phyloP scores from a whole-genome alignment of 2,888 invertebrate genomes.

The Cheilosia variabilis region DNA sequence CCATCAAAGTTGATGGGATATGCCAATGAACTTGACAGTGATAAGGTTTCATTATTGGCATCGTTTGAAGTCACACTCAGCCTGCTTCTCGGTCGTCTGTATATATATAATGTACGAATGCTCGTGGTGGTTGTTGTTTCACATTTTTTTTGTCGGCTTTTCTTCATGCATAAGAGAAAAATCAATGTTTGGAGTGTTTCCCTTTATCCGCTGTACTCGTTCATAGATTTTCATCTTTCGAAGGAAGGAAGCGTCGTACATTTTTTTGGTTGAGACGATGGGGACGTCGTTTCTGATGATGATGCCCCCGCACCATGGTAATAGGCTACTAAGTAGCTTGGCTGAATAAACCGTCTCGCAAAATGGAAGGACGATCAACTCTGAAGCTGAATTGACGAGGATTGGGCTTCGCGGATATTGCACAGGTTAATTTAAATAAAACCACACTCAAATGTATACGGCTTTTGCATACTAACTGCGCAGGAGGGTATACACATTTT shows the following conservation, averaged over 20 bases:
- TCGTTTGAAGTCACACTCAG: slow-evolving; percentile 19
- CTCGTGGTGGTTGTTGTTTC: slow-evolving; percentile 13
- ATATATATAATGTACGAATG: no score
- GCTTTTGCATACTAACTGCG: slow-evolving; percentile 29
- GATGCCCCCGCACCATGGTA: slow-evolving; percentile 27
- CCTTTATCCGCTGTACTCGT: slow-evolving; percentile 5
- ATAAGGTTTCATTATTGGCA: slow-evolving; percentile 79
- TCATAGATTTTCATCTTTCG: slow-evolving; percentile 20
- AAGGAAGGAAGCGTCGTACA: slow-evolving; percentile 16
- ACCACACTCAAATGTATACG: slow-evolving; percentile 23
- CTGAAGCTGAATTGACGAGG: background rate
- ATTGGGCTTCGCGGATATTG: slow-evolving; percentile 20
- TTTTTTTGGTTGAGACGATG: slow-evolving; percentile 12
- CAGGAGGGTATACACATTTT: background rate
- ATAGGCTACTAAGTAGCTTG: slow-evolving; percentile 29
- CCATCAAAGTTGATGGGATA: slow-evolving; percentile 77
- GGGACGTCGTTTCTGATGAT: slow-evolving; percentile 9
- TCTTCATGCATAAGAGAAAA: slow-evolving; percentile 41
- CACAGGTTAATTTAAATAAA: slow-evolving; percentile 9
- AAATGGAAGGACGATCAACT: background rate
- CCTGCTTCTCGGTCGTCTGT: no score
- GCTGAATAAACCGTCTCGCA: slow-evolving; percentile 17
- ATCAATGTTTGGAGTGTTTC: slow-evolving; percentile 54
- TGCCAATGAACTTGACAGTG: slow-evolving; percentile 83
- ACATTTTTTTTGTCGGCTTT: slow-evolving; percentile 48